A percentile compares a stretch with the other conserved stretches of the same genome.
Conservation (phyloP, 2,797 vertebrate species). For the Sitta carolinensis region DNA sequence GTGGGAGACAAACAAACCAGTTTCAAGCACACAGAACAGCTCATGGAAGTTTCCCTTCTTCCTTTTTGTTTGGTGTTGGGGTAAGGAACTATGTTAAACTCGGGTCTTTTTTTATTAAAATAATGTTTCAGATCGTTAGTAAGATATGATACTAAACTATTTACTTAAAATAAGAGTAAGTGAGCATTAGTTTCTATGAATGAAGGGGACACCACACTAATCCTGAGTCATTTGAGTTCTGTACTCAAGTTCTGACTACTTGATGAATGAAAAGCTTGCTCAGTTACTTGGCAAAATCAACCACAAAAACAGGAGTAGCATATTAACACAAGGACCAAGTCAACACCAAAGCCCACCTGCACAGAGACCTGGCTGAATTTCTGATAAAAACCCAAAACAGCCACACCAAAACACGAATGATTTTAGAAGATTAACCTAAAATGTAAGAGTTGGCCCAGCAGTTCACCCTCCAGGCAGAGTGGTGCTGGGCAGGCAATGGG, state of each 20-base stretch:
- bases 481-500: neutral
- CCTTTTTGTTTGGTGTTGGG: neutral
- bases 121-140: neutral
- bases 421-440: neutral
- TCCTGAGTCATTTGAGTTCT: neutral
- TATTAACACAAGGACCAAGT: neutral
- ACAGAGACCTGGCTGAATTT: neutral
- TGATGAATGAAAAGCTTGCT: neutral
- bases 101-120: neutral
- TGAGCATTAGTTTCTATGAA: neutral
- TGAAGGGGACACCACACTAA: neutral
- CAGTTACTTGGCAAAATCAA: neutral
- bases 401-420: rapidly evolving
- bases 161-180: neutral
- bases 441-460: neutral
- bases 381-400: neutral
- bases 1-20: conserved; percentile 5
- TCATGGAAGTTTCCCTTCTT: neutral
- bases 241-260: neutral
- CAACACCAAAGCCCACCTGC: neutral
- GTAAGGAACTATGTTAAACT: neutral
- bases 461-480: neutral
- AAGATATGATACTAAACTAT: neutral
- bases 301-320: neutral
- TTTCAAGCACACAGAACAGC: neutral